These are phyloP conservation scores for Microctenopoma steveboyesi DNA, from an alignment of 2,797 vertebrate species.

Conservation along the genomic window DNA sequence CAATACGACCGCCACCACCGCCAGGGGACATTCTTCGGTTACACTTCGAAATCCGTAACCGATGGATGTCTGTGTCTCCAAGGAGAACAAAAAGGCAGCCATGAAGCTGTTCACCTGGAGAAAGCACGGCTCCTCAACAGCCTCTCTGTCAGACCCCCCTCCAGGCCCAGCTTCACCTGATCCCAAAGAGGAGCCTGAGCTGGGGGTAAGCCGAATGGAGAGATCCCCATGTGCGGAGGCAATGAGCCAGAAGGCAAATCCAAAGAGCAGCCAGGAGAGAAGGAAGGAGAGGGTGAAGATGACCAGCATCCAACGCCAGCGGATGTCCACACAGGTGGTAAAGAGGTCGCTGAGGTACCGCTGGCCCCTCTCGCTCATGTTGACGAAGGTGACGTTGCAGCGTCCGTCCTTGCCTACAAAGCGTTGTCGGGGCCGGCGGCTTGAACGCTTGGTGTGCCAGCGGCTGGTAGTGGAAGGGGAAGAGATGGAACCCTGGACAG, in stretches of 20 bases:
- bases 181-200: slow-evolving; percentile 64
- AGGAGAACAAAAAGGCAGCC: slow-evolving; percentile 93
- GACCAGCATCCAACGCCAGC: slow-evolving; percentile 95
- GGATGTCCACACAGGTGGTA: slow-evolving; percentile 94
- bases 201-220: slow-evolving; percentile 67
- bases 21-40: slow-evolving; percentile 93
- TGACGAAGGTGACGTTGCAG: slow-evolving; percentile 90
- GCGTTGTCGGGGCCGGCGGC: slow-evolving; percentile 80
- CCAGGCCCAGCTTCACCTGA: slow-evolving; percentile 61
- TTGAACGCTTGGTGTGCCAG: slow-evolving; percentile 63
- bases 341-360: slow-evolving; percentile 93
- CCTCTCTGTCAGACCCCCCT: slow-evolving; percentile 64
- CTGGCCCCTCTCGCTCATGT: slow-evolving; percentile 92
- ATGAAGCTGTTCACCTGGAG: slow-evolving; percentile 92
- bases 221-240: slow-evolving; percentile 86
- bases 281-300: slow-evolving; percentile 94
- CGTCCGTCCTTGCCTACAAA: slow-evolving; percentile 88
- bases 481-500: slow-evolving; percentile 63
- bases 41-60: slow-evolving; percentile 93
- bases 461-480: slow-evolving; percentile 67
- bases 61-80: slow-evolving; percentile 92
- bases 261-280: slow-evolving; percentile 94
- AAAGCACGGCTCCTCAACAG: slow-evolving; percentile 86
- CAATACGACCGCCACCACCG: slow-evolving; percentile 91
- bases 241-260: slow-evolving; percentile 93